phyloP scores from a whole-genome alignment of 2,113 vertebrate genomes.

The Loxodonta africana region DNA sequence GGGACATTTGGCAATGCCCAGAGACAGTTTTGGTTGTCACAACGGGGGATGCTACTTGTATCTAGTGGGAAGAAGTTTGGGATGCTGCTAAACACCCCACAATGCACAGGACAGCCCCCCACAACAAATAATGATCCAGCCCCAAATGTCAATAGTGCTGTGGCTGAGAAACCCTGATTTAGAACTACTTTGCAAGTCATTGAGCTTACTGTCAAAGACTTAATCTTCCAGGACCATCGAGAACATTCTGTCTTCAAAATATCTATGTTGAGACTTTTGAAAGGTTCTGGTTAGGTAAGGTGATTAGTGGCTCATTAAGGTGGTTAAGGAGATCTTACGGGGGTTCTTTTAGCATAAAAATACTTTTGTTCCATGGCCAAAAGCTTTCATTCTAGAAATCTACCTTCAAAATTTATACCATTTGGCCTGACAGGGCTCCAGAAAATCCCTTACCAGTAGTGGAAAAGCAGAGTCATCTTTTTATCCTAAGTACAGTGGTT shows the following conservation, averaged over 20 bases:
- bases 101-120: no score
- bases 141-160: rapidly evolving
- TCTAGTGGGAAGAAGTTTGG: neutral
- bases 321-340: neutral
- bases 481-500: rapidly evolving
- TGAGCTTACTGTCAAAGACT: neutral
- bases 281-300: neutral
- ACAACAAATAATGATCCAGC: rapidly evolving
- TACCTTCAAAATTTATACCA: rapidly evolving
- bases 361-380: neutral
- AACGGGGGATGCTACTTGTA: rapidly evolving
- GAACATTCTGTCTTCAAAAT: neutral
- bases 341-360: neutral
- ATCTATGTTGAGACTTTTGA: neutral
- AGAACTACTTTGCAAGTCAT: neutral
- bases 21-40: neutral
- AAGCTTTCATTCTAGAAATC: neutral
- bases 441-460: neutral
- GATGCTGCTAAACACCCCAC: neutral
- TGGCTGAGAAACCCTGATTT: neutral
- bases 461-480: neutral
- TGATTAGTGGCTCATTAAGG: neutral
- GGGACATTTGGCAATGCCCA: no score
- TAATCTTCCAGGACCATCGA: neutral
- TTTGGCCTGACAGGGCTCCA: neutral